Conservation (phyloP, 2,797 vertebrate genomes). For the Alca torda region DNA sequence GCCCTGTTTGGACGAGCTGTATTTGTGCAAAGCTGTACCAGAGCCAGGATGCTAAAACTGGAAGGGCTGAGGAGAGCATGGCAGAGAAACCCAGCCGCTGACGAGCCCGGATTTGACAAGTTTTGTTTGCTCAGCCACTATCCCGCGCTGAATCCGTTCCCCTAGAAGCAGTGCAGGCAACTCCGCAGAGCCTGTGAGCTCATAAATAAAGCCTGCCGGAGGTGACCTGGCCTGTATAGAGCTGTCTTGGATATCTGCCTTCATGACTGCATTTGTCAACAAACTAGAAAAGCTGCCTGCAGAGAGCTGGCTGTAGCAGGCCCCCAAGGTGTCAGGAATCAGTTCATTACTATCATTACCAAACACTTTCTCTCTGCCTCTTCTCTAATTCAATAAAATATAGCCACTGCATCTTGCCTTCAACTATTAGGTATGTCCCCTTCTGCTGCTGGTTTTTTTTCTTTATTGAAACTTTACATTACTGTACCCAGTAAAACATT, state of each 20-base stretch:
- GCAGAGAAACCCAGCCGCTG: not conserved
- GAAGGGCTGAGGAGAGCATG: not conserved
- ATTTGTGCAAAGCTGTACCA: not conserved
- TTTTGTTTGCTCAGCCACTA: not conserved
- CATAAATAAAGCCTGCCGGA: not conserved
- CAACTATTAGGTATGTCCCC: not conserved
- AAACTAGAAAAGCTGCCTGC: constrained; percentile 4
- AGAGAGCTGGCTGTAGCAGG: not conserved
- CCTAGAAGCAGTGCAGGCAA: not conserved
- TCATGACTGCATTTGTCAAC: constrained; percentile 35
- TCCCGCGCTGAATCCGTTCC: not conserved
- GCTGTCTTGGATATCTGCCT: constrained; percentile 3
- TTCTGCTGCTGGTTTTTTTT: not conserved
- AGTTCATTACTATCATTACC: constrained; percentile 2
- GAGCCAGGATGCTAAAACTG: not conserved
- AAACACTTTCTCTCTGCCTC: not conserved
- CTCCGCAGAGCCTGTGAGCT: not conserved
- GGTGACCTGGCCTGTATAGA: not conserved
- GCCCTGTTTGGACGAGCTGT: not conserved
- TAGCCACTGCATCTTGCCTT: not conserved
- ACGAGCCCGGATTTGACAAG: not conserved
- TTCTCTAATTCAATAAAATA: not conserved
- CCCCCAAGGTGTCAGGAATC: not conserved
- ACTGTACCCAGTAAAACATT: not conserved
- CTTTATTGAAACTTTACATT: not conserved